Evolutionary conservation across 64 coral and sea anemone species (phyloP).

Genomic region (Dendronephthya gigantea): DNA sequence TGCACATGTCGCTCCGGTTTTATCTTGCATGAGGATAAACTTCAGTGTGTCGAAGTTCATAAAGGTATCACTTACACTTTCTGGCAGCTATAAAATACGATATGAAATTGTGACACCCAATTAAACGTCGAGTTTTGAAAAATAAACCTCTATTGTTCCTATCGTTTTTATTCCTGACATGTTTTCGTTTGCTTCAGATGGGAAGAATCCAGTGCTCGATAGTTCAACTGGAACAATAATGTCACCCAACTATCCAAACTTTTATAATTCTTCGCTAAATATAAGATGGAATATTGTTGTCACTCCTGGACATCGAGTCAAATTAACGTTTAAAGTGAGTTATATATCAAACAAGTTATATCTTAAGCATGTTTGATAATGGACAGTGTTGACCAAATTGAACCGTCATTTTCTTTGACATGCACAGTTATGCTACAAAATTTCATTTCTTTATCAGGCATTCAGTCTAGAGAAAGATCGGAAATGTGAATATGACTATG

Average conservation of each 20-base stretch:
- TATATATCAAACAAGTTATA: too few relatives aligned
- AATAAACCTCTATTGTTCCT: too few relatives aligned
- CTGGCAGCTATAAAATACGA: too few relatives aligned
- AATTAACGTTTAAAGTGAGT: neutral
- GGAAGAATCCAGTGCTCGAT: neutral
- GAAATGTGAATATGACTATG: constrained; percentile 1
- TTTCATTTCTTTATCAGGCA: neutral
- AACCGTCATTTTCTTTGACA: too few relatives aligned
- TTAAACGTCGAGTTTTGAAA: too few relatives aligned
- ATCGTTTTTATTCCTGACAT: too few relatives aligned
- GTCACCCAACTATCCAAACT: neutral
- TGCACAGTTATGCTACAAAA: too few relatives aligned
- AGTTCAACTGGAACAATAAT: neutral
- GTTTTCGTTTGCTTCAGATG: neutral
- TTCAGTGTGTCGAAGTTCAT: neutral
- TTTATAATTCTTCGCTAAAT: neutral
- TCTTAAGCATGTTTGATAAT: too few relatives aligned
- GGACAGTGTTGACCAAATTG: too few relatives aligned
- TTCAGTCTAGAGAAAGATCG: neutral
- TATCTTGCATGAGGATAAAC: neutral
- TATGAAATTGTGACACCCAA: neutral
- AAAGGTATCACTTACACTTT: too few relatives aligned
- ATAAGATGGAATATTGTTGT: neutral
- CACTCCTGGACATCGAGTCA: neutral
- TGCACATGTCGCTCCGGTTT: constrained; percentile 27